Evolutionary conservation across 1,140 invertebrate genomes (phyloP).

Genomic region (Drosophila bocqueti): DNA sequence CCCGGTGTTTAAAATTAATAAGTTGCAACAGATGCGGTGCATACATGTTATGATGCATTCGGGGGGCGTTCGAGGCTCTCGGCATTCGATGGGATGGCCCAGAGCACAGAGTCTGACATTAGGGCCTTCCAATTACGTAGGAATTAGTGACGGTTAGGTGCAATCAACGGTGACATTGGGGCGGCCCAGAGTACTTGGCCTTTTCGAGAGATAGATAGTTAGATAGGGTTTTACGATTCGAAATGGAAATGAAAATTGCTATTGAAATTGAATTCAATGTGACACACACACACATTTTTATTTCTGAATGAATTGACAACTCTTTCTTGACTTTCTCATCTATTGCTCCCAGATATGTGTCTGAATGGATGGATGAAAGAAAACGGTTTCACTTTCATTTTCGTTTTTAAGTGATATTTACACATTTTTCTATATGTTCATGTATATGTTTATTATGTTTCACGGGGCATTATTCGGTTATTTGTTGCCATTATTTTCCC

Average conservation of each 20-base stretch:
- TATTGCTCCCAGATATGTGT: slow-evolving; percentile 12
- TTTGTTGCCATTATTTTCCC: slow-evolving; percentile 53
- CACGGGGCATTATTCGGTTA: slow-evolving; percentile 43
- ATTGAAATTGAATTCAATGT: slow-evolving; percentile 13
- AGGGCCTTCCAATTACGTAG: slow-evolving; percentile 43
- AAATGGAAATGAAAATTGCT: slow-evolving; percentile 37
- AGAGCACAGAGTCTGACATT: slow-evolving; percentile 42
- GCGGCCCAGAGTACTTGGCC: slow-evolving; percentile 10
- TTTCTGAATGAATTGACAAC: slow-evolving; percentile 43
- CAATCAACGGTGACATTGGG: slow-evolving; percentile 37
- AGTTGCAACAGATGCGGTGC: slow-evolving; percentile 51
- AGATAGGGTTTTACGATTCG: slow-evolving; percentile 3
- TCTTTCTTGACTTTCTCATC: slow-evolving; percentile 47
- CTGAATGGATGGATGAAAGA: slow-evolving; percentile 34
- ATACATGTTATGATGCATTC: slow-evolving; percentile 17
- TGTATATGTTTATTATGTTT: slow-evolving; percentile 45
- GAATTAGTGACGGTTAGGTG: slow-evolving; percentile 43
- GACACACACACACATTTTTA: slow-evolving; percentile 20
- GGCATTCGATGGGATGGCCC: slow-evolving; percentile 12
- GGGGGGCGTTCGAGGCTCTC: slow-evolving; percentile 1
- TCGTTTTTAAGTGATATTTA: slow-evolving; percentile 54
- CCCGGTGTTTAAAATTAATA: slow-evolving; percentile 43
- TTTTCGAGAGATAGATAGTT: slow-evolving; percentile 9
- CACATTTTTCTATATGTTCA: slow-evolving; percentile 36
- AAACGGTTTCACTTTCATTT: slow-evolving; percentile 58